phyloP scores from a whole-genome alignment of 2,797 vertebrate genomes.

The Bufotes viridis region DNA sequence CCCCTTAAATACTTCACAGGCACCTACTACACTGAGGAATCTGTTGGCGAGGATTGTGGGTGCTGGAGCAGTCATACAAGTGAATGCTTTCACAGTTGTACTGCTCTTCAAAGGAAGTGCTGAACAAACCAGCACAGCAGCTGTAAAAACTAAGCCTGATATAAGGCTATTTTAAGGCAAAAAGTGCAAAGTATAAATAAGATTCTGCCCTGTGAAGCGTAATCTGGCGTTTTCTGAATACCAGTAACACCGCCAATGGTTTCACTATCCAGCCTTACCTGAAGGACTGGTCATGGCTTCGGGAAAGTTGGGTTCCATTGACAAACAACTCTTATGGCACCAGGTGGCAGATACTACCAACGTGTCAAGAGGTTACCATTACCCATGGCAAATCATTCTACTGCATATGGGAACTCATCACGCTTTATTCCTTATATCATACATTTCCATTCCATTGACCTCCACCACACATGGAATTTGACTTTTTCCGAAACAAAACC shows the following conservation, averaged over 20 bases:
- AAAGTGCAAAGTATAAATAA: constrained; percentile 26
- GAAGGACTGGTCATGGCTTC: not conserved
- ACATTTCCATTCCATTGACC: not conserved
- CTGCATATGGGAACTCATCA: no score
- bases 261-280: not conserved
- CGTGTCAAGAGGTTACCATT: not conserved
- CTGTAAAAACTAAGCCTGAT: constrained; percentile 84
- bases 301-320: not conserved
- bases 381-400: not conserved
- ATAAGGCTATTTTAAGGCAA: constrained; percentile 44
- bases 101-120: constrained; percentile 79
- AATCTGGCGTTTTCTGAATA: not conserved
- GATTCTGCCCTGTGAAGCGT: constrained; percentile 2
- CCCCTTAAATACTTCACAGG: not conserved
- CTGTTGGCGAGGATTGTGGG: not conserved
- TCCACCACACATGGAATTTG: not conserved
- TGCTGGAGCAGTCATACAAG: constrained; percentile 23
- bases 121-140: constrained; percentile 77
- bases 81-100: constrained; percentile 73
- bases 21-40: not conserved
- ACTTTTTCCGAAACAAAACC: no score
- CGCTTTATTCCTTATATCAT: no score
- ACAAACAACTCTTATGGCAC: not conserved
- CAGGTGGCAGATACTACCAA: not conserved
- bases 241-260: not conserved